phyloP scores from a whole-genome alignment of 2,888 invertebrate species.

The Drosophila tripunctata region DNA sequence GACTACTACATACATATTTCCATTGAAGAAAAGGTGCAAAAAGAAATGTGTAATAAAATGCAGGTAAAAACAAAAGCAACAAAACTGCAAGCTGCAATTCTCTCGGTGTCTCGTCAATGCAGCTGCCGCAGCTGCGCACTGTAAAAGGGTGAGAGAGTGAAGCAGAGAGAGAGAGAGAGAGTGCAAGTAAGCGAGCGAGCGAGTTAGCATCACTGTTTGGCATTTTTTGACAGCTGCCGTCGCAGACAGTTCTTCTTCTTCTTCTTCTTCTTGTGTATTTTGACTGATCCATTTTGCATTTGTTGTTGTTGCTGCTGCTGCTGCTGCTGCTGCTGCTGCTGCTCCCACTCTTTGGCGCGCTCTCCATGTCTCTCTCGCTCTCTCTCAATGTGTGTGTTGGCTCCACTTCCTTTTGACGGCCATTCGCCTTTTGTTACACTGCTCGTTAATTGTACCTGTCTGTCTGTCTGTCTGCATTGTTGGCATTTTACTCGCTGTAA shows the following conservation, averaged over 20 bases:
- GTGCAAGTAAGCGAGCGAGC: not conserved
- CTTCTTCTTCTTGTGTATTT: too few relatives aligned
- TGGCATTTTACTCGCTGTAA: constrained; percentile 17
- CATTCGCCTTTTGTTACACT: constrained; percentile 32
- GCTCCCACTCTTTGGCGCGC: too few relatives aligned
- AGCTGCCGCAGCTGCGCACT: not conserved
- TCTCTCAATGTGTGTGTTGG: not conserved
- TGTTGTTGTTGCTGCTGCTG: too few relatives aligned
- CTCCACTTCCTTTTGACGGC: constrained; percentile 49
- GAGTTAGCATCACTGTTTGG: not conserved
- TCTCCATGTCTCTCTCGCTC: not conserved
- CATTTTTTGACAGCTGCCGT: constrained; percentile 4
- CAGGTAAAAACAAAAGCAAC: not conserved
- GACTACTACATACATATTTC: constrained; percentile 35
- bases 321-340: too few relatives aligned
- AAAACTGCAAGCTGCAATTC: constrained; percentile 36
- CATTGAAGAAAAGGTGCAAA: constrained; percentile 53
- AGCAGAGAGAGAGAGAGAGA: not conserved
- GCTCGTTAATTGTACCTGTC: constrained; percentile 25
- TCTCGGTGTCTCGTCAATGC: too few relatives aligned
- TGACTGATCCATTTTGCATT: not conserved
- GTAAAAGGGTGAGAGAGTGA: not conserved
- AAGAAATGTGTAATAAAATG: not conserved
- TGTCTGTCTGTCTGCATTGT: constrained; percentile 13
- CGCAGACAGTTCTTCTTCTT: not conserved